phyloP scores from a whole-genome alignment of 2,888 invertebrate genomes.

The Drosophila barbarae region DNA sequence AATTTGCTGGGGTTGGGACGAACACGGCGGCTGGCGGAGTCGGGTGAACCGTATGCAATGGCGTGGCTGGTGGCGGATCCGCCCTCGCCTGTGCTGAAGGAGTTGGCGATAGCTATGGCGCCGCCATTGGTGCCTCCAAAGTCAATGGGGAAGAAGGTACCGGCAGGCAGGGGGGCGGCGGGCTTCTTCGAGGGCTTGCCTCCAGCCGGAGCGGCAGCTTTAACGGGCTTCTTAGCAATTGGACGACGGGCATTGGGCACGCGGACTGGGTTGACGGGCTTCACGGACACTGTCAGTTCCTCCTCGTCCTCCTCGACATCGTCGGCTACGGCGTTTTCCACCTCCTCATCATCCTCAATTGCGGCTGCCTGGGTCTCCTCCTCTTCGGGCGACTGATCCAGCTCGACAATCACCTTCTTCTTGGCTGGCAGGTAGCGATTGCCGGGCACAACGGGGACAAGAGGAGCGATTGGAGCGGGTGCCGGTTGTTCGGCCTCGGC shows the following conservation, averaged over 20 bases:
- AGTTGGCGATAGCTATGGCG: constrained; percentile 80
- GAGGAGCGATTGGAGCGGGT: constrained; percentile 73
- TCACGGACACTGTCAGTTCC: constrained; percentile 54
- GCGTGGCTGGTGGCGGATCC: constrained; percentile 79
- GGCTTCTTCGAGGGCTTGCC: constrained; percentile 63
- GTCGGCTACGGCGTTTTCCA: constrained; percentile 61
- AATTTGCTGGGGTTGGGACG: constrained; percentile 72
- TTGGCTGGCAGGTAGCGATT: constrained; percentile 77
- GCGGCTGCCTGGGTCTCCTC: constrained; percentile 57
- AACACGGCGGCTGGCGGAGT: constrained; percentile 69
- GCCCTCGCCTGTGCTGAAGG: constrained; percentile 80
- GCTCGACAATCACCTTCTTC: constrained; percentile 77
- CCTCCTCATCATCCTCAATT: constrained; percentile 67
- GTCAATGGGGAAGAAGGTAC: constrained; percentile 79
- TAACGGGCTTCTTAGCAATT: constrained; percentile 58
- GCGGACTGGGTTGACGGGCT: constrained; percentile 67
- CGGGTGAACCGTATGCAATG: constrained; percentile 79
- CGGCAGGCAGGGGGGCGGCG: constrained; percentile 70
- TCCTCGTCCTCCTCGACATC: constrained; percentile 70
- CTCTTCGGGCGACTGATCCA: constrained; percentile 74
- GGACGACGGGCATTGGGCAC: constrained; percentile 77
- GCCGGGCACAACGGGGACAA: constrained; percentile 61
- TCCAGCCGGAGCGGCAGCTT: constrained; percentile 49
- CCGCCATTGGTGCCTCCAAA: constrained; percentile 79
- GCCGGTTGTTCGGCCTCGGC: constrained; percentile 65